Evolutionary conservation across 2,797 vertebrate species (phyloP), one percentile per base, ranked within the genome.

Genomic region (Gambusia yucatana): DNA sequence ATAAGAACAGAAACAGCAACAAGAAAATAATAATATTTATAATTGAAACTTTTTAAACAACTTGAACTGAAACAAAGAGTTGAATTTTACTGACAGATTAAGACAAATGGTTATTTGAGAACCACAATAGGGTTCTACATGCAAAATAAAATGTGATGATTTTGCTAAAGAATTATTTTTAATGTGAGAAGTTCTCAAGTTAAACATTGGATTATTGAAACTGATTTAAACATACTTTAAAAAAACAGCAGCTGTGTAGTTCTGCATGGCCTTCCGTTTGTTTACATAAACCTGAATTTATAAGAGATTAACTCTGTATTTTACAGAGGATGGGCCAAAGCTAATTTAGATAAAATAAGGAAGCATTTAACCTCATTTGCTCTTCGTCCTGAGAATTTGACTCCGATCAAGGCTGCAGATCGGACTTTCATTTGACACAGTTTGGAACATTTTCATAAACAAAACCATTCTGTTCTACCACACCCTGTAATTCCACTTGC

Each of bases 391-490:
- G 20, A 52, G 17, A n/a, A n/a, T 52, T 39, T 73, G 48, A 52
- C 36, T 73, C 48, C 36, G 57, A 52, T 73, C 39, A n/a, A 16
- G 33, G 7, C 36, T 36, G 50, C 20, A 13, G 50, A 50, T 52
- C 9, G 33, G 2, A 50, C 20, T 46, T n/a, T 46, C 25, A 71
- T 46, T 46, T 46, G 46, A 28, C 43, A 71, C 50, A 52, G 30
- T 55, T 55, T 52, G 48, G 28, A 48, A 61, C 13, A 36, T 55
- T 39, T 73, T 73, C 33, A 52, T 73, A 73, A 73, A 73, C 48
- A n/a, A 55, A 55, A 25, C 33, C 48, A 55, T 36, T 36, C 36
- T n/a, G 72, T 55, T 55, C 36, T 55, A 55, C 72, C 72, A 73
- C 48, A 55, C 50, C 72, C 72, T 39, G 25, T 7, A n/a, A 41